Conservation (phyloP, 2,888 invertebrate genomes). For the Drosophila affinis region DNA sequence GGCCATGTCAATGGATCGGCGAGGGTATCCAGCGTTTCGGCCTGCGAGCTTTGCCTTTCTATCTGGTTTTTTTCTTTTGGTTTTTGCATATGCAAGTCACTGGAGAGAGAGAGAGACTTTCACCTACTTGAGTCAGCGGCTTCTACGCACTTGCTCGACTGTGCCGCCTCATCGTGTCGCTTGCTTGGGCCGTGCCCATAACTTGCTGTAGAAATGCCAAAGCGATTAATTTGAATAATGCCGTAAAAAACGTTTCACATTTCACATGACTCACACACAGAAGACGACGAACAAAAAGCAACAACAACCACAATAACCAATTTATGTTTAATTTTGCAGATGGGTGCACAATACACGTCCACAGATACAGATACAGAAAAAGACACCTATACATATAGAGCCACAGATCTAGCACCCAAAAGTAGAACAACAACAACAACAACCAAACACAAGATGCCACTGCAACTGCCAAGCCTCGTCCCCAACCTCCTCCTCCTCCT, state of each 20-base stretch:
- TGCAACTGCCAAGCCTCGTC: slow-evolving; percentile 29
- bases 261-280: slow-evolving; percentile 56
- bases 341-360: slow-evolving; percentile 69
- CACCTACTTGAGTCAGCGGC: slow-evolving; percentile 74
- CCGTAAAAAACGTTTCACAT: slow-evolving; percentile 67
- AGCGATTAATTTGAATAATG: slow-evolving; percentile 57
- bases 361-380: slow-evolving; percentile 23
- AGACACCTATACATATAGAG: slow-evolving; percentile 31
- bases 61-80: slow-evolving; percentile 17
- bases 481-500: slow-evolving; percentile 21
- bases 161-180: slow-evolving; percentile 9
- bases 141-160: slow-evolving; percentile 72
- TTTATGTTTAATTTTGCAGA: slow-evolving; percentile 62
- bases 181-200: slow-evolving; percentile 58
- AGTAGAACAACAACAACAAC: slow-evolving; percentile 43
- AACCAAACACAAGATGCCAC: slow-evolving; percentile 33
- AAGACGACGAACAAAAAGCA: background rate
- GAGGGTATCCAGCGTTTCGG: background rate
- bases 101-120: slow-evolving; percentile 65
- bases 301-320: background rate
- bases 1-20: background rate
- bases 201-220: slow-evolving; percentile 48
- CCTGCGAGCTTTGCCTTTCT: background rate
- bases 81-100: slow-evolving; percentile 79
- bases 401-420: slow-evolving; percentile 22